Evolutionary conservation across 2,113 vertebrate genomes (phyloP), one percentile per base, ranked within the genome.

Genomic region (Cyprinodon brontotheroides): DNA sequence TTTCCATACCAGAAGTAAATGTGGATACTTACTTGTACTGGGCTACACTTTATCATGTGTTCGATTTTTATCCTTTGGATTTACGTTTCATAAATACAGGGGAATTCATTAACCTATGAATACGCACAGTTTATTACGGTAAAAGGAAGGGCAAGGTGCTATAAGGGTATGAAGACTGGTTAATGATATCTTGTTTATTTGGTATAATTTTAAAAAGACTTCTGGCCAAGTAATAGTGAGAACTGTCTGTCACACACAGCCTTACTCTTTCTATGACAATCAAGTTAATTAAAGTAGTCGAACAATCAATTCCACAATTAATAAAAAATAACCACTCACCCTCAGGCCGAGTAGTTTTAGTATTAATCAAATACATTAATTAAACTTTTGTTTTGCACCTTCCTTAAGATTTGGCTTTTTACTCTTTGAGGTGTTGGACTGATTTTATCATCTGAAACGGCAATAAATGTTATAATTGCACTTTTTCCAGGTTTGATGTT

Each of bases 361-460:
- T 89, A 81, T 82, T 89, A 87, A 93, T 93, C 84, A 88, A 85
- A 86, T 63, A 22, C 63, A 78, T 81, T 87, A 90, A 94, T 93
- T 90, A 90, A 90, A 89, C 88, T 85, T 87, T 38, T 78, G 29
- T 65, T 84, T 78, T 63, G 45, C 72, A 67, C 29, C 29, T 29
- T 29, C 64, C 50, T 57, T 38, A 68, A 85, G 86, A 82, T 22
- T 0, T 0, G 74, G 53, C 40, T n/a, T 69, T 77, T 73, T 72
- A 57, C 39, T 78, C 40, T 64, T 10, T 40, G 39, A 70, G 57
- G 68, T 11, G 59, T 71, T 11, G 61, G 50, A 66, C 40, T 65
- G 45, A 47, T 57, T 62, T 36, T 72, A 68, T 78, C 38, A 53
- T 45, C 5, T 38, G 11, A 59, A 29, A 5, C 68, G 22, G 70